Percentiles rank a stretch among this genome's conserved stretches.
These are phyloP conservation scores for Ferrisia virgata DNA, from an alignment of 2,888 invertebrate genomes.

Conservation along the genomic window DNA sequence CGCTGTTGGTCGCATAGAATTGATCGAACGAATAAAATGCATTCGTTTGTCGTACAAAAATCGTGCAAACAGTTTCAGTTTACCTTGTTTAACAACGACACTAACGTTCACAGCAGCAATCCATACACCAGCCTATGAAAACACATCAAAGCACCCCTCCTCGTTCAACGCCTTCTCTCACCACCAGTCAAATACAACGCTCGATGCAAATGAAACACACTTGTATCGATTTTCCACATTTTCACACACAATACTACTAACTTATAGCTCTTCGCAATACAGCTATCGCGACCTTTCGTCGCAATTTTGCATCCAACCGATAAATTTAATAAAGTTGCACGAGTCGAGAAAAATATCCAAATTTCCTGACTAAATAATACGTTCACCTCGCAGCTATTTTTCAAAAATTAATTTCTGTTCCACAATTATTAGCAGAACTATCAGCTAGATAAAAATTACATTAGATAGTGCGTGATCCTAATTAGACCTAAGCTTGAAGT, in stretches of 20 bases:
- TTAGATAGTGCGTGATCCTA: too few species aligned
- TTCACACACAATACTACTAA: neutral
- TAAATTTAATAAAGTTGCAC: neutral
- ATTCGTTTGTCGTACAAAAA: too few species aligned
- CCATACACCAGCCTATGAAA: neutral
- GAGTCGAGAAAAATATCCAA: neutral
- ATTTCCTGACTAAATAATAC: too few species aligned
- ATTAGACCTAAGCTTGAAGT: too few species aligned
- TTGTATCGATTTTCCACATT: slow-evolving; percentile 15
- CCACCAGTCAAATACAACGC: neutral
- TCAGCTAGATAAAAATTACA: too few species aligned
- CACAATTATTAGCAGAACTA: too few species aligned
- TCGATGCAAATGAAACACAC: slow-evolving; percentile 11
- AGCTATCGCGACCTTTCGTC: neutral
- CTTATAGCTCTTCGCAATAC: neutral
- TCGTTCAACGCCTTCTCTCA: neutral
- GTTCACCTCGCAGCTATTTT: too few species aligned
- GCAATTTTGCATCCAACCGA: neutral
- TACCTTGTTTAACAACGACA: neutral
- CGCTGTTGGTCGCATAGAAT: neutral
- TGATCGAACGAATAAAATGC: neutral
- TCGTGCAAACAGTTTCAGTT: too few species aligned
- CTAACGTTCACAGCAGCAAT: neutral
- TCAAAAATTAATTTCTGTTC: too few species aligned
- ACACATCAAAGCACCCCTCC: neutral